phyloP scores from a whole-genome alignment of 2,888 invertebrate genomes.

The Stramonita haemastoma region DNA sequence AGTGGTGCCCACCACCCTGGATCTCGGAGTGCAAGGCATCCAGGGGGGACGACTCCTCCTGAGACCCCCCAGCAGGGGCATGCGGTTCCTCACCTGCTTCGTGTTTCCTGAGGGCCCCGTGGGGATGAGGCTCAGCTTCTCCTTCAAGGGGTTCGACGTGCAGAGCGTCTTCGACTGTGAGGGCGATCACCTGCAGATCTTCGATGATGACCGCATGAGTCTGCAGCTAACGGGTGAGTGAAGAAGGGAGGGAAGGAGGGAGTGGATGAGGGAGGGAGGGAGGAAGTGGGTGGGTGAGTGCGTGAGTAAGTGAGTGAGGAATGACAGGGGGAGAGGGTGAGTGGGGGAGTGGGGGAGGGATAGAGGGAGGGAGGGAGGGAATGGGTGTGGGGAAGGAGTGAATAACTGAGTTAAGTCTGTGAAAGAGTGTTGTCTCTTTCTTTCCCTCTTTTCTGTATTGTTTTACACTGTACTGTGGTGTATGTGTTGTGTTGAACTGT shows the following conservation, averaged over 20 bases:
- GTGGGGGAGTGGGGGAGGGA: too few species aligned
- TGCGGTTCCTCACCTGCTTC: conserved; percentile 44
- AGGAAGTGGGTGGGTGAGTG: background rate
- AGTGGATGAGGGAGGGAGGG: background rate
- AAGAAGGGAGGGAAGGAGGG: background rate
- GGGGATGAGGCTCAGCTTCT: conserved; percentile 46
- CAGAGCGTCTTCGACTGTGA: conserved; percentile 49
- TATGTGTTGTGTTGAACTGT: too few species aligned
- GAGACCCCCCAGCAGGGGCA: conserved; percentile 16
- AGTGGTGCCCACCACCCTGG: conserved; percentile 48
- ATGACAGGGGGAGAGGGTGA: too few species aligned
- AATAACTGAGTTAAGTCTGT: too few species aligned
- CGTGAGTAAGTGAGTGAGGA: too few species aligned
- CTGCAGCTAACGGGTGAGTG: conserved; percentile 45
- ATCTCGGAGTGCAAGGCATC: conserved; percentile 40
- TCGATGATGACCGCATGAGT: conserved; percentile 38
- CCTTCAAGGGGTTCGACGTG: conserved; percentile 49
- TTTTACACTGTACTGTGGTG: too few species aligned
- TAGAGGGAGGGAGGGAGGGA: too few species aligned
- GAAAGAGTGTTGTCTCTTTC: too few species aligned
- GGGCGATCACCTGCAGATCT: conserved; percentile 47
- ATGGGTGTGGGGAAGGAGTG: too few species aligned
- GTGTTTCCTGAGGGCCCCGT: conserved; percentile 47
- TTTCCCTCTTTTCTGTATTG: too few species aligned
- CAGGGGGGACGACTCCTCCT: conserved; percentile 44